Conservation (phyloP, 2,797 vertebrate genomes). For the Telmatherina bonti region DNA sequence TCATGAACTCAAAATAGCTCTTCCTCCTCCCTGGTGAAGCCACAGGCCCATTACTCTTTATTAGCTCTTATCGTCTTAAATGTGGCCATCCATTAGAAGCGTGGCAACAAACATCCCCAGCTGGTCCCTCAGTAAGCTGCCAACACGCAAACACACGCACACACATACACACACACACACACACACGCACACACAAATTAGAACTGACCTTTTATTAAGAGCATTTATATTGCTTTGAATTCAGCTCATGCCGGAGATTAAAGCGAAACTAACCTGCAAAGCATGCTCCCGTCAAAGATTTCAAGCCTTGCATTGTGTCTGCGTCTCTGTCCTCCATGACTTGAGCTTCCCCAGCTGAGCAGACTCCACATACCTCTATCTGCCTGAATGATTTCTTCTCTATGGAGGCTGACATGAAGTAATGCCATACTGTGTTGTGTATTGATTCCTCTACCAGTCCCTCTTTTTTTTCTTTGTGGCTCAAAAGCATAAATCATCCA, state of each 20-base stretch:
- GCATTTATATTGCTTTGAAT: constrained; percentile 63
- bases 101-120: constrained; percentile 67
- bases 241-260: constrained; percentile 53
- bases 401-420: constrained; percentile 76
- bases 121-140: constrained; percentile 45
- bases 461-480: constrained; percentile 74
- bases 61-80: constrained; percentile 82
- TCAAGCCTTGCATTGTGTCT: constrained; percentile 33
- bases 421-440: constrained; percentile 78
- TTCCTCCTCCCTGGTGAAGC: constrained; percentile 68
- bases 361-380: constrained; percentile 67
- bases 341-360: constrained; percentile 53
- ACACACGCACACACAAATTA: constrained; percentile 46
- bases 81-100: constrained; percentile 78
- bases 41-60: constrained; percentile 81
- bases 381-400: constrained; percentile 80
- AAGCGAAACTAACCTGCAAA: constrained; percentile 38
- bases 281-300: constrained; percentile 33
- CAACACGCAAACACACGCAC: constrained; percentile 26
- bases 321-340: constrained; percentile 35
- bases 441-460: constrained; percentile 78
- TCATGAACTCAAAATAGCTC: constrained; percentile 81
- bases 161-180: constrained; percentile 27
- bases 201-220: constrained; percentile 68
- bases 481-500: constrained; percentile 81